Evolutionary conservation across 1,140 invertebrate genomes (phyloP).

Genomic region (Pygmarrhopalites habei): DNA sequence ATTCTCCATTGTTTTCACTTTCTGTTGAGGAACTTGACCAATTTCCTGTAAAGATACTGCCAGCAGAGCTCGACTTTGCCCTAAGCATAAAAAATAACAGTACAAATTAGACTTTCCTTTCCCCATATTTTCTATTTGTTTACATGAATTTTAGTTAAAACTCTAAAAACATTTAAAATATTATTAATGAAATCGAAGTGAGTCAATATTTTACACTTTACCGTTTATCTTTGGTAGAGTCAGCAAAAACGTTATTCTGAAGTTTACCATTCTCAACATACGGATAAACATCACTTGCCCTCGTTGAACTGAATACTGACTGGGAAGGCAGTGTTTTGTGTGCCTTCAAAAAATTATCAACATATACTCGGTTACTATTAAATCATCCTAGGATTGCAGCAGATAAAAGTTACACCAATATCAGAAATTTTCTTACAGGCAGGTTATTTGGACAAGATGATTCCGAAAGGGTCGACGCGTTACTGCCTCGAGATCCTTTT

Average conservation of each 20-base stretch:
- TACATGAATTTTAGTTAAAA: no score
- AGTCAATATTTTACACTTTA: no score
- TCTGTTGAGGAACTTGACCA: slow-evolving; percentile 26
- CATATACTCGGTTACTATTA: no score
- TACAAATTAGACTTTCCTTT: no score
- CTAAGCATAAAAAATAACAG: not conserved
- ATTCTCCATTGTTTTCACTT: slow-evolving; percentile 18
- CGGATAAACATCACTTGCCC: slow-evolving; percentile 33
- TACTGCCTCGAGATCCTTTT: slow-evolving; percentile 31
- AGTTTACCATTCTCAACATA: slow-evolving; percentile 1
- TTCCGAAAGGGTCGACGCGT: slow-evolving; percentile 27
- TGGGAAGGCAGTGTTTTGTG: slow-evolving; percentile 25
- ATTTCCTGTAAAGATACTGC: slow-evolving; percentile 31
- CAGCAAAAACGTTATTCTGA: not conserved
- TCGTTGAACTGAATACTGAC: slow-evolving; percentile 23
- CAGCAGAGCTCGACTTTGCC: slow-evolving; percentile 23
- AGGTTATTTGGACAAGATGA: slow-evolving; percentile 10
- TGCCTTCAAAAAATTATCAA: slow-evolving; percentile 10
- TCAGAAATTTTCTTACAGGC: no score
- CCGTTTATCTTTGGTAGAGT: no score
- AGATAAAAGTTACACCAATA: no score
- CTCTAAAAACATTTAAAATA: not conserved
- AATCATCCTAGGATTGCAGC: no score
- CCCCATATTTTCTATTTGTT: no score
- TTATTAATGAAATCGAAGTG: no score